Evolutionary conservation across 1,140 invertebrate species (phyloP), one percentile per base, ranked within the genome.

Genomic region (Centruroides vittatus): DNA sequence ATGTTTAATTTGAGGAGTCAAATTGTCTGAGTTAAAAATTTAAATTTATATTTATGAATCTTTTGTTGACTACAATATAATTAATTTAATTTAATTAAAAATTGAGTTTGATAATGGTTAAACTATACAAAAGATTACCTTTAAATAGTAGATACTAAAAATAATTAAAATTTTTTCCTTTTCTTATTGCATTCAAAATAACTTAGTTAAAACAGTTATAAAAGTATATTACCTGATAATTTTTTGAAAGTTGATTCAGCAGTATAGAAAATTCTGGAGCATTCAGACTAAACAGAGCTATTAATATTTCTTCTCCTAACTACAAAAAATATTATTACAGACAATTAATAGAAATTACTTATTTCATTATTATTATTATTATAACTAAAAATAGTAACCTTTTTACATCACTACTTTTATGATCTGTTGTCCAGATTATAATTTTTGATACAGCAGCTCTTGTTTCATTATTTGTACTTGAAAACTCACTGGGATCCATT

Each of bases 241-340:
- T 83, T 70, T 88, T 85, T 13, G 90, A 86, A 61, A 97, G 76
- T 60, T 84, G 83, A 49, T 85, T 82, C 65, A 96, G 76, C 61
- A 94, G 78, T 71, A 86, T 81, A 10, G 90, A 93, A 62, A 89
- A 83, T 73, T 90, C 86, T 3, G 89, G 82, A 50, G 88, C 84
- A 75, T 93, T 92, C 60, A 91, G 81, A 78, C 93, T 90, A 73
- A 93, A 96, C 35, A 96, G 77, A 6, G 86, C 84, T 54, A 91
- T 82, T 53, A 97, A 76, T 50, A 89, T 86, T 54, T 82, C 80
- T 61, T 89, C 82, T 3, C 92, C 84, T 54, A 82, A 82, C 74
- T 76, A 65, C 53, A 71, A 70, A 57, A 9, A 61, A 50, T 47
- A 23, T 23, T 23, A 1, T 23, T 23, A 23, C 23, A 23, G 2